Evolutionary conservation across 2,113 vertebrate species (phyloP).

Genomic region (Peucedramus taeniatus): DNA sequence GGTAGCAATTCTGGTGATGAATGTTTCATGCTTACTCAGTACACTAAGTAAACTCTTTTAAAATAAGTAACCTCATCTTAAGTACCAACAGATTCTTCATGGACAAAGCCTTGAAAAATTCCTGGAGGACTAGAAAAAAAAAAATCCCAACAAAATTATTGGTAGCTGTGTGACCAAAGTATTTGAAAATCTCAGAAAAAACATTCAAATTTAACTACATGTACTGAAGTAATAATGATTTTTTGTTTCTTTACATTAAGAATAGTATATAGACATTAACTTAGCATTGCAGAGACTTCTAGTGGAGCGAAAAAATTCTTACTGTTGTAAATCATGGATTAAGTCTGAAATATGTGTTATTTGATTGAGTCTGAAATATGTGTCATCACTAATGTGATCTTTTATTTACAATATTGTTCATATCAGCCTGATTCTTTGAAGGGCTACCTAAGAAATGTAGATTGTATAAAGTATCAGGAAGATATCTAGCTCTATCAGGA

Average conservation of each 20-base stretch:
- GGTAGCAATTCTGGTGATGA: background rate
- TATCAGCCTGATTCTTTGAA: background rate
- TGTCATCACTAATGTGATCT: background rate
- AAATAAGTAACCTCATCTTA: background rate
- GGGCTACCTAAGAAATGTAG: background rate
- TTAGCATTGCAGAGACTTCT: background rate
- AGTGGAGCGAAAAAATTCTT: background rate
- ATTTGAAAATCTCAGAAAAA: background rate
- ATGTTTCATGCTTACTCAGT: background rate
- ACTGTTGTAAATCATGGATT: background rate
- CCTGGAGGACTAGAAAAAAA: background rate
- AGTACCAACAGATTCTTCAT: background rate
- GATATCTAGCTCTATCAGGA: no score
- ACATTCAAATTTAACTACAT: background rate
- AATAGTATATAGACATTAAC: background rate
- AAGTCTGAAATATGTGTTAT: background rate
- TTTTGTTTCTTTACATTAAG: background rate
- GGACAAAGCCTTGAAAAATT: background rate
- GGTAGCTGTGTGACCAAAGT: background rate
- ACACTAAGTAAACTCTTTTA: background rate
- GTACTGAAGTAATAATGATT: background rate
- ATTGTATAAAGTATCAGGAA: background rate
- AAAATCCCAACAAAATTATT: background rate
- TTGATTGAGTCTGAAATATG: background rate
- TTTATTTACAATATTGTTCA: background rate